Base-by-base conservation (phyloP, 2,113 vertebrate species). In the Lycaon pictus region DNA sequence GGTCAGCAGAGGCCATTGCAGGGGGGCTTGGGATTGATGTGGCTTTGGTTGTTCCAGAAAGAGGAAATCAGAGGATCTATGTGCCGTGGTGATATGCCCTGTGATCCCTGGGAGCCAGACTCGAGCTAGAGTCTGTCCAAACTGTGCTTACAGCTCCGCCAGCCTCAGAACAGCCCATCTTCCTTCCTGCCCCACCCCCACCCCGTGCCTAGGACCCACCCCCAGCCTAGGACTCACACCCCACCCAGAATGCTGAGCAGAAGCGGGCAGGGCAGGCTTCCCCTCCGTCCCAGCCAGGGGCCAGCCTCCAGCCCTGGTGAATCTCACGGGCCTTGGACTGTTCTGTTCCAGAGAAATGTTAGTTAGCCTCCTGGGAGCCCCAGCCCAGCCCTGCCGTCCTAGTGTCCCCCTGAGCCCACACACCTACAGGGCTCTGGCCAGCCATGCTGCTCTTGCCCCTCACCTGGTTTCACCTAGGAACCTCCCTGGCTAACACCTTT, bases 81-180 rank as follows among this genome's bases (percentile, higher is more conserved):
- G 65, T 10, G 29, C 79, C 1, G 0, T 12, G 11, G 11, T 0
- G 25, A 43, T 43, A 43, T 43, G 43, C 43, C 43, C 43, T 43
- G 43, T 43, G 43, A 43, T 63, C 62, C 10, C 25, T 12, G 71
- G 96, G 98, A 98, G 98, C 98, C 98, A 98, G 97, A 97, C 97
- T 98, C 98, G 97, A 98, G 98, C 98, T 98, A 97, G 94, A 97
- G 90, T 97, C 98, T 97, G 96, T 96, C 93, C 97, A 96, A 97
- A 98, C 97, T 98, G 97, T 92, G 4, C 60, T 16, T 16, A 5
- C 51, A 16, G 8, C 11, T 51, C 16, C 12, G 51, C 62, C 48
- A 6, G 3, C 69, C 86, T 15, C n/a, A 6, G 35, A 25, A 1
- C 2, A 5, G 55, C 55, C 27, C 19, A 23, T 16, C n/a, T 4